phyloP scores from a whole-genome alignment of 1,140 invertebrate species.

The Homalodisca vitripennis region DNA sequence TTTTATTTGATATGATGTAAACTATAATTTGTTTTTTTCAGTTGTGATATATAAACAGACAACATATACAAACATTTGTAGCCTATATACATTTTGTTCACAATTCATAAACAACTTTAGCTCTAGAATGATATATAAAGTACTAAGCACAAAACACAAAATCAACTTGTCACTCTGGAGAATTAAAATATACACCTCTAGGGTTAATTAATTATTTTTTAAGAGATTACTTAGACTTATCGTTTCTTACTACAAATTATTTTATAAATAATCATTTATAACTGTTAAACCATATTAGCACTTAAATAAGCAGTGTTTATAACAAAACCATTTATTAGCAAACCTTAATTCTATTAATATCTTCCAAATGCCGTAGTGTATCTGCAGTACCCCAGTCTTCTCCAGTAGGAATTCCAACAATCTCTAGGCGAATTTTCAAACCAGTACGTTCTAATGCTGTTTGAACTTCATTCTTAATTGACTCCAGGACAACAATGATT shows the following conservation, averaged over 20 bases:
- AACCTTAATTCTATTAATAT: constrained; percentile 45
- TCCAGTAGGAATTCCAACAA: constrained; percentile 65
- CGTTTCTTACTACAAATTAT: background rate
- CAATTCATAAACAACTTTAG: too few species aligned
- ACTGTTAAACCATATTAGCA: background rate
- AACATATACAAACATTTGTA: too few species aligned
- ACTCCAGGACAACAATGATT: constrained; percentile 77
- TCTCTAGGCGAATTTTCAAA: constrained; percentile 75
- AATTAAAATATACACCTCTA: background rate
- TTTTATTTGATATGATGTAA: too few species aligned
- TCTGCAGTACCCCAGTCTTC: constrained; percentile 90
- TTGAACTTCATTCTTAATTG: constrained; percentile 68
- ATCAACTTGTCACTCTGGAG: too few species aligned
- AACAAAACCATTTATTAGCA: background rate
- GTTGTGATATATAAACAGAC: too few species aligned
- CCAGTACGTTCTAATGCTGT: constrained; percentile 66
- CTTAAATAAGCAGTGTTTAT: background rate
- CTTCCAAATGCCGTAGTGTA: constrained; percentile 72
- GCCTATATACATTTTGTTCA: too few species aligned
- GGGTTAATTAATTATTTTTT: background rate
- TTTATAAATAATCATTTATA: background rate
- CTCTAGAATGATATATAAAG: too few species aligned
- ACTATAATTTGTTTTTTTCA: too few species aligned
- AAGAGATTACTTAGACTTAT: background rate
- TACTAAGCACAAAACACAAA: too few species aligned